These are phyloP conservation scores for Deilephila elpenor DNA, from an alignment of 2,888 invertebrate genomes.

Conservation along the genomic window DNA sequence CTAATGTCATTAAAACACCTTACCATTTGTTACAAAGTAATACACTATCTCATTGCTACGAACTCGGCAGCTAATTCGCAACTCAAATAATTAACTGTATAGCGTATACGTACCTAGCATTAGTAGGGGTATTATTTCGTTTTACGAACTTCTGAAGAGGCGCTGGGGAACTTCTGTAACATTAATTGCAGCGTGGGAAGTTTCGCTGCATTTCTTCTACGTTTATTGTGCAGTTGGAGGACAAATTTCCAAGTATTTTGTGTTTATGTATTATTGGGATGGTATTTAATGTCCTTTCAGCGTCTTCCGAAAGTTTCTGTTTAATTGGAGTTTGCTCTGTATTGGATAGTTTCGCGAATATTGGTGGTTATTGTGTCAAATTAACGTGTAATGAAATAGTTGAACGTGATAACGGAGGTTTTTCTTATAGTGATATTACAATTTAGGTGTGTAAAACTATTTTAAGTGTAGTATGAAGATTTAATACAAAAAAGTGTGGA, in stretches of 20 bases:
- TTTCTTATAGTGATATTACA: too few relatives aligned
- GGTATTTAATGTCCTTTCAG: background rate
- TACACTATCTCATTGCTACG: background rate
- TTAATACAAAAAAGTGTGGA: too few relatives aligned
- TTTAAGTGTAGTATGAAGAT: too few relatives aligned
- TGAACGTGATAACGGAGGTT: too few relatives aligned
- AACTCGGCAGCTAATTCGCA: background rate
- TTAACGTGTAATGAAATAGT: too few relatives aligned
- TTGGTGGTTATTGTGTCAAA: background rate
- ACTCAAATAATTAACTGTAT: slow-evolving; percentile 11
- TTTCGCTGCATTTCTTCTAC: slow-evolving; percentile 37
- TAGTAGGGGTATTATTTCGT: slow-evolving; percentile 35
- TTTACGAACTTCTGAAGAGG: slow-evolving; percentile 42
- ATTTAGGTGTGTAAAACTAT: too few relatives aligned
- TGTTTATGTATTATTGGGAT: background rate
- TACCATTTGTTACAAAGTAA: background rate
- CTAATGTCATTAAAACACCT: background rate
- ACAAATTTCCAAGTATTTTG: slow-evolving; percentile 11
- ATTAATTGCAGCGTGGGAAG: slow-evolving; percentile 50
- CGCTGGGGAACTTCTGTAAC: slow-evolving; percentile 44
- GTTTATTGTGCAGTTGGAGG: slow-evolving; percentile 21
- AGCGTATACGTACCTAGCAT: background rate
- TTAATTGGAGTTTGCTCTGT: background rate
- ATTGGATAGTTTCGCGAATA: background rate
- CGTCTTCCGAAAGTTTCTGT: background rate